Conservation (phyloP, 1,140 invertebrate genomes). For the Drosophila neocordata region DNA sequence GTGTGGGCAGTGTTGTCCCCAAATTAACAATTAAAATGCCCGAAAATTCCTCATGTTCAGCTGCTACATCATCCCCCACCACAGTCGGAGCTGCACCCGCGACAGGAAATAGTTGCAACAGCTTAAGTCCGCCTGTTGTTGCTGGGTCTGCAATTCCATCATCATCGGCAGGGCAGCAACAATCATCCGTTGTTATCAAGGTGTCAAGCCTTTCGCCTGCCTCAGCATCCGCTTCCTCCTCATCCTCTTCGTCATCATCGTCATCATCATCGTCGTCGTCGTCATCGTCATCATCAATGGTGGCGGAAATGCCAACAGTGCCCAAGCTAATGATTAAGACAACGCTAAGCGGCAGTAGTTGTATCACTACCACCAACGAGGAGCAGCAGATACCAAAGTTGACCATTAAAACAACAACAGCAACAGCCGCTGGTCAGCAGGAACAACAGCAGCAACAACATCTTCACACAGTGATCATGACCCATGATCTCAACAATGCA, state of each 20-base stretch:
- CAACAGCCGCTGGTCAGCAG: slow-evolving; percentile 12
- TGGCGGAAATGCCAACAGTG: slow-evolving; percentile 50
- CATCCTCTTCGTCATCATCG: slow-evolving; percentile 49
- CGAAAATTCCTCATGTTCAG: slow-evolving; percentile 38
- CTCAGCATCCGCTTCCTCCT: slow-evolving; percentile 56
- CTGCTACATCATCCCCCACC: slow-evolving; percentile 21
- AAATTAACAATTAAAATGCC: slow-evolving; percentile 80
- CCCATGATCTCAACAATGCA: slow-evolving; percentile 64
- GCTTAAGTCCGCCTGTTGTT: slow-evolving; percentile 13
- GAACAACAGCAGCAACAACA: slow-evolving; percentile 33
- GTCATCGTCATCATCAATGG: slow-evolving; percentile 5
- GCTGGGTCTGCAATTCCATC: slow-evolving; percentile 19
- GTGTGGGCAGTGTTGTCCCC: slow-evolving; percentile 70
- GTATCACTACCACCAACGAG: slow-evolving; percentile 31
- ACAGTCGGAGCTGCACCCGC: not conserved
- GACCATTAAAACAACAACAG: slow-evolving; percentile 62
- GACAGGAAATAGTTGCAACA: slow-evolving; percentile 11
- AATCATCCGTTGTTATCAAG: slow-evolving; percentile 25
- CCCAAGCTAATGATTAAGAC: slow-evolving; percentile 81
- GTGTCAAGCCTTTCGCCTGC: slow-evolving; percentile 69
- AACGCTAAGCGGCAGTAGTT: slow-evolving; percentile 60
- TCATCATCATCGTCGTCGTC: slow-evolving; percentile 51
- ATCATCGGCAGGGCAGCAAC: slow-evolving; percentile 10
- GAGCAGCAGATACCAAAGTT: slow-evolving; percentile 72
- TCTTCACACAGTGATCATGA: slow-evolving; percentile 75